Evolutionary conservation across 2,113 vertebrate species (phyloP), one percentile per base, ranked within the genome.

Genomic region (Gallinago paraguaiae): DNA sequence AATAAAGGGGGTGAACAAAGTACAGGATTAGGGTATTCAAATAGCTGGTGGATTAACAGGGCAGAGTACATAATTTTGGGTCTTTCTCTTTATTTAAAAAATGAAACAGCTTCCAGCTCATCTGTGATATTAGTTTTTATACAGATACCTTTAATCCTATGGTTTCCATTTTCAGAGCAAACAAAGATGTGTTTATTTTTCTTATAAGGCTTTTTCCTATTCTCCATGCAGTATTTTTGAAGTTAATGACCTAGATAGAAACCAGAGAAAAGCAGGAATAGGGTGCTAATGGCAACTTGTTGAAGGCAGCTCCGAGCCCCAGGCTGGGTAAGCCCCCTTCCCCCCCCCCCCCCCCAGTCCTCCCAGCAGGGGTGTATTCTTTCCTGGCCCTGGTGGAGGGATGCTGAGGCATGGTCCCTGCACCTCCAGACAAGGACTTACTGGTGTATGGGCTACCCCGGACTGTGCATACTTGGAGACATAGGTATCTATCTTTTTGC

Each of bases 111-210:
- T 96, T 78, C 45, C 53, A 81, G 57, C 53, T 91, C 61, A 81
- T 78, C 72, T 91, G 69, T 81, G 65, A 68, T 84, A 84, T 6
- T 95, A 88, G 35, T 83, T 96, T 86, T 68, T 61, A 46, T 53
- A 41, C 69, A 41, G 79, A 77, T 88, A 68, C 39, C 46, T 92
- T 90, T 96, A 96, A 95, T 95, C 83, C 92, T 69, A 17, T 45
- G 79, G 45, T 85, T 96, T 89, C 74, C 70, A 69, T 93, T 96
- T 93, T 79, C 90, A 93, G 70, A 87, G 80, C 83, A 94, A 95
- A 93, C 22, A 84, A 61, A 79, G 81, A 63, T 28, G 23, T 94
- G 50, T 92, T 93, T 90, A n/a, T 92, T 96, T 90, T 95, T 82
- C 81, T 91, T 83, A 9, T 79, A 87, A 88, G 61, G 65, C 35